A percentile compares a stretch with the other conserved stretches of the same genome.
phyloP scores from a whole-genome alignment of 35 echinoderm and acorn worm genomes.

The Strongylocentrotus purpuratus region DNA sequence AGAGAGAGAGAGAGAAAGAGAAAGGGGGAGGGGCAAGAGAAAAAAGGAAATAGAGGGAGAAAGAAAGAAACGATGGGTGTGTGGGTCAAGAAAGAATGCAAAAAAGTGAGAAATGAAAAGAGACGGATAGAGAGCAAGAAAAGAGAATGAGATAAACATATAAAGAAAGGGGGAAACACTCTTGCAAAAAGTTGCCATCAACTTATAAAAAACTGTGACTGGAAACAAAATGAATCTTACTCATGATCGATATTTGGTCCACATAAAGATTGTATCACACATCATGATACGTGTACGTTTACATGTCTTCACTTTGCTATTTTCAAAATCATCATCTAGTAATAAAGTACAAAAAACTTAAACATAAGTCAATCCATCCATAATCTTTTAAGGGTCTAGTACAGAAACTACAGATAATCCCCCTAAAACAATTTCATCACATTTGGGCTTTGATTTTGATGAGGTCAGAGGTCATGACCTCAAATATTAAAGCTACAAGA shows the following conservation, averaged over 20 bases:
- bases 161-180: neutral
- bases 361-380: neutral
- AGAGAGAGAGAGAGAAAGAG: neutral
- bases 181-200: neutral
- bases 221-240: neutral
- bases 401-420: neutral
- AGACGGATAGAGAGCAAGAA: neutral
- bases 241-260: neutral
- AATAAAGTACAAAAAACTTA: neutral
- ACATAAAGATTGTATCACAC: neutral
- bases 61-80: neutral
- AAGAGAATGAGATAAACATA: neutral
- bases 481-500: neutral
- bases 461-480: neutral
- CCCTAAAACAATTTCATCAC: neutral
- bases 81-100: neutral
- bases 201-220: neutral
- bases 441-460: neutral
- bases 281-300: neutral
- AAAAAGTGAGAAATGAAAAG: neutral
- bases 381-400: neutral
- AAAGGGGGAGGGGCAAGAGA: neutral
- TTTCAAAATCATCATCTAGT: neutral
- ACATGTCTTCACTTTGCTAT: neutral
- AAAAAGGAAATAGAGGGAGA: neutral